These are phyloP conservation scores for Andricus quercusramuli DNA, from an alignment of 2,888 invertebrate species.

Conservation along the genomic window DNA sequence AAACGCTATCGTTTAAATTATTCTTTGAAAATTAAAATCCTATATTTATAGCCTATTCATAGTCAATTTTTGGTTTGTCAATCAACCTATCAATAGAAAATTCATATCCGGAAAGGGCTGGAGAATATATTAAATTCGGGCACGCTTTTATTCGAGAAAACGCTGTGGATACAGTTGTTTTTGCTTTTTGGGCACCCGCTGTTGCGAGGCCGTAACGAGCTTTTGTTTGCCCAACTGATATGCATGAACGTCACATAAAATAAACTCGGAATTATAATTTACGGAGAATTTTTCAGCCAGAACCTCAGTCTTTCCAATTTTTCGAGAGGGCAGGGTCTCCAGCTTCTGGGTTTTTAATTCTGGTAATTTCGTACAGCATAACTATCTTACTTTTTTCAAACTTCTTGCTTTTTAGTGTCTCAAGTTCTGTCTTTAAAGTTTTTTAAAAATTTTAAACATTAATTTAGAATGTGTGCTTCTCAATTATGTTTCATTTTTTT, in stretches of 20 bases:
- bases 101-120: too few species aligned
- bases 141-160: neutral
- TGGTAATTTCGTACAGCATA: neutral
- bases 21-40: too few species aligned
- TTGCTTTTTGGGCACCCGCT: conserved; percentile 25
- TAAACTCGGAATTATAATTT: conserved; percentile 35
- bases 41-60: too few species aligned
- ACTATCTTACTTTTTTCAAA: neutral
- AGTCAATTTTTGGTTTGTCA: too few species aligned
- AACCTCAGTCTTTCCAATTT: conserved; percentile 35
- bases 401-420: too few species aligned
- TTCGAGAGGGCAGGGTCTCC: conserved; percentile 1
- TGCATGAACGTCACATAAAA: conserved; percentile 37
- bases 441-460: too few species aligned
- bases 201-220: conserved; percentile 34
- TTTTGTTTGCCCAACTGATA: conserved; percentile 39
- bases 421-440: neutral
- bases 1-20: conserved; percentile 27
- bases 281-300: neutral
- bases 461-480: too few species aligned
- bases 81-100: too few species aligned
- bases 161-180: conserved; percentile 25
- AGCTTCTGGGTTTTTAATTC: neutral
- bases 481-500: too few species aligned
- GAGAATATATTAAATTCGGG: neutral